phyloP scores from a whole-genome alignment of 2,797 vertebrate genomes.

The Thaleichthys pacificus region DNA sequence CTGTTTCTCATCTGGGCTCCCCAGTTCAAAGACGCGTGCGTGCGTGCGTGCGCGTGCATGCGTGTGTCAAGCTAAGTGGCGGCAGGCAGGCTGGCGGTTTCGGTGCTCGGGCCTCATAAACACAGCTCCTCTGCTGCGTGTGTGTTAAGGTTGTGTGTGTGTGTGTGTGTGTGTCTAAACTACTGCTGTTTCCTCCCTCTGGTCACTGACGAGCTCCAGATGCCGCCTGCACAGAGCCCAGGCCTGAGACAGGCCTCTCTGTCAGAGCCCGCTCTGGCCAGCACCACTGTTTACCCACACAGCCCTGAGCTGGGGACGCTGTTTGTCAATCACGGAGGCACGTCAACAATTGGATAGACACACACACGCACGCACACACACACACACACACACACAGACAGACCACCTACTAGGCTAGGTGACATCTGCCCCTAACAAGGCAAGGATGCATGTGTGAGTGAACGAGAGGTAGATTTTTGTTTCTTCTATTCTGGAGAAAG shows the following conservation, averaged over 20 bases:
- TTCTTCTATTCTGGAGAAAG: too few species aligned
- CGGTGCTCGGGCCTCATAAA: constrained; percentile 71
- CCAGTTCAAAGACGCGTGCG: constrained; percentile 70
- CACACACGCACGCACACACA: constrained; percentile 43
- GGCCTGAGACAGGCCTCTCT: neutral
- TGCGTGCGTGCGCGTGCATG: constrained; percentile 48
- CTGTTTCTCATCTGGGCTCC: constrained; percentile 74
- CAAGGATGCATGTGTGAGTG: neutral
- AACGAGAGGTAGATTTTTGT: neutral
- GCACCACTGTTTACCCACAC: constrained; percentile 56
- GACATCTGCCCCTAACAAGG: constrained; percentile 28
- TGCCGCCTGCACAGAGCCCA: constrained; percentile 58
- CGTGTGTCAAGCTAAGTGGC: constrained; percentile 64
- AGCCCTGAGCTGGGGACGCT: too few species aligned
- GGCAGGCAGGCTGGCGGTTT: constrained; percentile 74
- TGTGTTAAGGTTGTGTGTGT: constrained; percentile 31
- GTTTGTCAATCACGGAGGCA: neutral
- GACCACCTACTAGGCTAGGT: constrained; percentile 54
- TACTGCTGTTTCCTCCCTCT: constrained; percentile 71
- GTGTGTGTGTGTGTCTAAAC: constrained; percentile 34
- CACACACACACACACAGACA: constrained; percentile 42
- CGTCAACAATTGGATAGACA: constrained; percentile 23
- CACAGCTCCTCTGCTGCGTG: constrained; percentile 63
- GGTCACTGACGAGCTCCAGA: constrained; percentile 65
- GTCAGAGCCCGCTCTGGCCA: constrained; percentile 52